These are phyloP conservation scores for Drosophila nikananu DNA, from an alignment of 1,140 invertebrate genomes.

Conservation along the genomic window DNA sequence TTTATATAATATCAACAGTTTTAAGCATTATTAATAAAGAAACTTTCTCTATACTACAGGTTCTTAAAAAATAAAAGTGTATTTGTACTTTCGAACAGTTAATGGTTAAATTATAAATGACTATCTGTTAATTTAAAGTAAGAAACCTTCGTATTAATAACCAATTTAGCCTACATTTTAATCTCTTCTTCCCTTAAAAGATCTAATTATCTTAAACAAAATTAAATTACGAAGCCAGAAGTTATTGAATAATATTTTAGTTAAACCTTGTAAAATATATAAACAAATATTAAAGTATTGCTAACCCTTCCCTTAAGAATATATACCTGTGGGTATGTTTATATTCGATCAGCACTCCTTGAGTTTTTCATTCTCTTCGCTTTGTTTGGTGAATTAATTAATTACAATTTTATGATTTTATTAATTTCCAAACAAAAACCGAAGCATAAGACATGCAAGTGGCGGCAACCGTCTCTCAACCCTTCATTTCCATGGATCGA, in stretches of 20 bases:
- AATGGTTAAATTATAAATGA: background rate
- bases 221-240: too few species aligned
- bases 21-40: background rate
- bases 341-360: background rate
- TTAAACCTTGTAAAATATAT: background rate
- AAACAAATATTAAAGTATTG: too few species aligned
- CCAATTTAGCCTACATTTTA: too few species aligned
- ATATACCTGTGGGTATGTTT: background rate
- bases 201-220: too few species aligned
- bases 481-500: slow-evolving; percentile 12
- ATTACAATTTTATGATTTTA: slow-evolving; percentile 82
- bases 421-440: slow-evolving; percentile 76
- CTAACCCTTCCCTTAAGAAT: background rate
- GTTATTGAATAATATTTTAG: too few species aligned
- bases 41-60: background rate
- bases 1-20: background rate
- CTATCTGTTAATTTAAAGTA: background rate
- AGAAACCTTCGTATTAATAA: too few species aligned
- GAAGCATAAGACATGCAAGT: slow-evolving; percentile 51
- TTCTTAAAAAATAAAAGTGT: background rate
- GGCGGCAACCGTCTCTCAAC: slow-evolving; percentile 20
- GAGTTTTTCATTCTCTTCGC: slow-evolving; percentile 27
- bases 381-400: slow-evolving; percentile 71
- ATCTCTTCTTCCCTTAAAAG: too few species aligned
- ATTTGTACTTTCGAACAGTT: background rate